phyloP scores from a whole-genome alignment of 2,113 vertebrate genomes.

The Entomyzon cyanotis region DNA sequence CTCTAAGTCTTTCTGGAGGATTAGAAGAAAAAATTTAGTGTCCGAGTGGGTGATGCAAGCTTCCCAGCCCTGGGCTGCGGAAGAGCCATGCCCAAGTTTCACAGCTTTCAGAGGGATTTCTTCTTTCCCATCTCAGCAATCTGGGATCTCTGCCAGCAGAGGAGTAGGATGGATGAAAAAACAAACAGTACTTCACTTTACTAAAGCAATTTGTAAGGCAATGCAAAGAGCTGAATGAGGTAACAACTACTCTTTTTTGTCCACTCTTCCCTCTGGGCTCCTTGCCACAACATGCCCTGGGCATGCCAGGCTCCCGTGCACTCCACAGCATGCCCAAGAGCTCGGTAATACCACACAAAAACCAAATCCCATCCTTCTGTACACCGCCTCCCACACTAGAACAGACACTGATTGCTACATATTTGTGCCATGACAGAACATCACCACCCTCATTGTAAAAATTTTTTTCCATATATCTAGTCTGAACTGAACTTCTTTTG shows the following conservation, averaged over 20 bases:
- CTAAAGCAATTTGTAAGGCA: neutral
- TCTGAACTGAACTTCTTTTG: neutral
- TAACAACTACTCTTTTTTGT: neutral
- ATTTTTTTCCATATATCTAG: neutral
- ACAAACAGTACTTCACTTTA: slow-evolving; percentile 26
- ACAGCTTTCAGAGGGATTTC: neutral
- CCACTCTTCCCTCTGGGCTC: neutral
- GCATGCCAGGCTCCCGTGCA: neutral
- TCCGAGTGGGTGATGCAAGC: neutral
- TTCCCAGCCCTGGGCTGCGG: neutral
- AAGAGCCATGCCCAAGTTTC: neutral
- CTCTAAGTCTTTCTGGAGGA: neutral
- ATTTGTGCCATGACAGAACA: neutral
- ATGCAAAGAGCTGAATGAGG: neutral
- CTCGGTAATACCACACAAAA: neutral
- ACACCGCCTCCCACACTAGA: neutral
- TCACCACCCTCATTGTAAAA: neutral
- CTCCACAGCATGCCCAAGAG: neutral
- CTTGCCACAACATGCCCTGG: neutral
- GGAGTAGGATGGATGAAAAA: neutral
- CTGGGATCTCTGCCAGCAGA: slow-evolving; percentile 24
- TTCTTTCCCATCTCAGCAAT: neutral
- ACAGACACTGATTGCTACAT: neutral
- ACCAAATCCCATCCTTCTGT: neutral
- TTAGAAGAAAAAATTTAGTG: neutral